Evolutionary conservation across 37 sponge, comb jelly and placozoan species (phyloP).

Genomic region (Aplysina aerophoba): DNA sequence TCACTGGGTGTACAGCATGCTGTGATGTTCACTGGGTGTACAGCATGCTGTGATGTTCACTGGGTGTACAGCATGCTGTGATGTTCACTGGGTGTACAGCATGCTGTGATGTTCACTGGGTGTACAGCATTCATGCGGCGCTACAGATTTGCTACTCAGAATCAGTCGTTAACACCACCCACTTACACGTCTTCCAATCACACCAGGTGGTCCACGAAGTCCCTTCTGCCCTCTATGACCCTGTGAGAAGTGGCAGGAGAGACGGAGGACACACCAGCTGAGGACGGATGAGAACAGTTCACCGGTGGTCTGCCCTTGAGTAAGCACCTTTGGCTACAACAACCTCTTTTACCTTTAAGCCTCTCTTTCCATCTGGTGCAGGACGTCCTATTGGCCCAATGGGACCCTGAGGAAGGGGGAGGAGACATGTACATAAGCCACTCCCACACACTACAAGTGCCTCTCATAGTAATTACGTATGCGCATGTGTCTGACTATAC

Average conservation of each 20-base stretch:
- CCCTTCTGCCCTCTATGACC: slow-evolving; percentile 6
- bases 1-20: too few relatives aligned
- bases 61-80: too few relatives aligned
- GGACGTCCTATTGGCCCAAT: slow-evolving; percentile 42
- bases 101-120: neutral
- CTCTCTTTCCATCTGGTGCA: slow-evolving; percentile 49
- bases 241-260: too few relatives aligned
- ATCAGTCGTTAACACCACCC: neutral
- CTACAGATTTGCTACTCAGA: neutral
- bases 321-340: too few relatives aligned
- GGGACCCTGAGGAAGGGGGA: slow-evolving; percentile 27
- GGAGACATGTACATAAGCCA: neutral
- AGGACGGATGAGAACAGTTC: too few relatives aligned
- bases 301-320: too few relatives aligned
- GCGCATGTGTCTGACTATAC: too few relatives aligned
- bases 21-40: too few relatives aligned
- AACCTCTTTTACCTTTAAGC: slow-evolving; percentile 38
- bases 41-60: too few relatives aligned
- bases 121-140: neutral
- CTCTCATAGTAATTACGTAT: too few relatives aligned
- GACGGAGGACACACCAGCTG: too few relatives aligned
- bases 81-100: neutral
- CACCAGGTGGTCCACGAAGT: neutral
- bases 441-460: neutral
- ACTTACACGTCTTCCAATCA: slow-evolving; percentile 16